Percentiles rank a stretch among this genome's conserved stretches.
Evolutionary conservation across 2,888 invertebrate species (phyloP).

Genomic region (Leucozona laternaria): DNA sequence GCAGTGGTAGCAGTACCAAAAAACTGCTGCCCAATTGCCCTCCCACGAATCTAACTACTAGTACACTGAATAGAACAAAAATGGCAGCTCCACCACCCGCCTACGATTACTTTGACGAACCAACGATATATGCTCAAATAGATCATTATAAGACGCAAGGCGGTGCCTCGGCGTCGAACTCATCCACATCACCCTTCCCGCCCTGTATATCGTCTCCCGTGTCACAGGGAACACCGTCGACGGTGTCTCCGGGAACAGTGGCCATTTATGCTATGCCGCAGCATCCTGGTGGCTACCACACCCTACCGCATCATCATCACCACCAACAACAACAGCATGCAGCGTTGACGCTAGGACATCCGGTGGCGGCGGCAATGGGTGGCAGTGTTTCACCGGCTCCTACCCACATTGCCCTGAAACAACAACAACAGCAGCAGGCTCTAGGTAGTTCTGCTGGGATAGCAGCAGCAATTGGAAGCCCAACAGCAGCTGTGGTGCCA

Average conservation of each 20-base stretch:
- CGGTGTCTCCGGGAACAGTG: slow-evolving; percentile 82
- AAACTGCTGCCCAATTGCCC: slow-evolving; percentile 81
- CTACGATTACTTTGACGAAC: slow-evolving; percentile 86
- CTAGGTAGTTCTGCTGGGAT: slow-evolving; percentile 77
- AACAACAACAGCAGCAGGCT: slow-evolving; percentile 73
- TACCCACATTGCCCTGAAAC: slow-evolving; percentile 62
- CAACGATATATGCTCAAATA: slow-evolving; percentile 90
- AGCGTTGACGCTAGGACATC: slow-evolving; percentile 80
- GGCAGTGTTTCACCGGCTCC: slow-evolving; percentile 78
- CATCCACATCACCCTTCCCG: slow-evolving; percentile 83
- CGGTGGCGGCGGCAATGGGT: slow-evolving; percentile 77
- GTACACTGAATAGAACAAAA: slow-evolving; percentile 82
- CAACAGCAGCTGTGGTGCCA: slow-evolving; percentile 82
- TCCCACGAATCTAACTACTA: slow-evolving; percentile 77
- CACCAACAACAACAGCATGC: slow-evolving; percentile 78
- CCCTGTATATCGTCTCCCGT: slow-evolving; percentile 83
- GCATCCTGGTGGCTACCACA: slow-evolving; percentile 83
- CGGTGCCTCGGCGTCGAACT: slow-evolving; percentile 77
- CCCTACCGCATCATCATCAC: slow-evolving; percentile 83
- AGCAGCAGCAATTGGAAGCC: slow-evolving; percentile 81
- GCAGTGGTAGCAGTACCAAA: slow-evolving; percentile 79
- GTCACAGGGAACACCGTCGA: slow-evolving; percentile 82
- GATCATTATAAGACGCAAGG: slow-evolving; percentile 86
- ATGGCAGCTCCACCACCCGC: slow-evolving; percentile 80
- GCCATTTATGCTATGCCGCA: slow-evolving; percentile 83